Base-by-base conservation (phyloP, 2,888 invertebrate species). In the Drosophila planitibia region DNA sequence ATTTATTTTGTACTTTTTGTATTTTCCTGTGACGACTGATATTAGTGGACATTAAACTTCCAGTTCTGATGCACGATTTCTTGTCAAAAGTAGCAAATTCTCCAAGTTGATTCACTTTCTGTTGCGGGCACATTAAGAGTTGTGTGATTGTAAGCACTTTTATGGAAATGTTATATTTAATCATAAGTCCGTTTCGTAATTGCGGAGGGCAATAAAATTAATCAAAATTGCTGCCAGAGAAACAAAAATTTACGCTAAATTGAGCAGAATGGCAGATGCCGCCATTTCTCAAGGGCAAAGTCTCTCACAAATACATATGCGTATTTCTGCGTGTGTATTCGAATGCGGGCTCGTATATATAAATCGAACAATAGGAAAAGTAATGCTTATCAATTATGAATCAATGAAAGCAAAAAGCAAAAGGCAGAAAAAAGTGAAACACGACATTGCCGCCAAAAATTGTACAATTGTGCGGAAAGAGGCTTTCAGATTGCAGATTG, bases 321-420 rank as follows among this genome's bases (percentile, higher is more conserved):
- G 37, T 9, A 16, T n/a, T 32, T n/a, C 22, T 32, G 33, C 14
- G 39, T 33, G 37, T 22, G 35, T 47, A 54, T 49, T 37, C 32
- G 62, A 70, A 59, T 68, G 16, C 32, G 32, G 33, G 49, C 19
- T 64, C 44, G 41, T 52, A 49, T 58, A 74, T 67, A 74, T 67
- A 72, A 77, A 70, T 81, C 85, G 80, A 81, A 87, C 88, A 87
- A 89, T 89, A 76, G 88, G 76, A 74, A 87, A 83, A 85, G 85
- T 88, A 87, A 87, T 87, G 89, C 89, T 88, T 87, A 87, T 88
- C 90, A 88, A 88, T 88, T 88, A 88, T 88, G 88, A 88, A 85
- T 87, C 87, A 87, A 87, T 87, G 86, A 67, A 71, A 65, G 66
- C 64, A 72, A 74, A 72, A n/a, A 28, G 35, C 22, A 49, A 3